A percentile compares a stretch with the other conserved stretches of the same genome.
Evolutionary conservation across 2,797 vertebrate genomes (phyloP).

Genomic region (Pogoniulus pusillus): DNA sequence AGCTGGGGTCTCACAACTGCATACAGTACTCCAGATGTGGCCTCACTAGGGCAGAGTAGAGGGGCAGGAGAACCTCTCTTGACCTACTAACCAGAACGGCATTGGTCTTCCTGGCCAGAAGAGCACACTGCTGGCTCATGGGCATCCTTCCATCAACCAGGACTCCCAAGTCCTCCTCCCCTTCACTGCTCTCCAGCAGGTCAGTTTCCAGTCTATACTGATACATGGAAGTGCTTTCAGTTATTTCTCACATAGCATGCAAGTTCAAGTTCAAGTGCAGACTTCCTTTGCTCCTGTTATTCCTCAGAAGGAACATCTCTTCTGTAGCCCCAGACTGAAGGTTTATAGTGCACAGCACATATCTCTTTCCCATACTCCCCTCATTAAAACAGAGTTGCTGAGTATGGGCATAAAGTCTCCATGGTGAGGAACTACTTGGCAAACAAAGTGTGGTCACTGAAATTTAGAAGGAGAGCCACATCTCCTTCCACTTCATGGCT

Average conservation of each 20-base stretch:
- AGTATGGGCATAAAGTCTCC: background rate
- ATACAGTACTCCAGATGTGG: too few relatives aligned
- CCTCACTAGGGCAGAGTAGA: too few relatives aligned
- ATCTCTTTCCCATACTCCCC: background rate
- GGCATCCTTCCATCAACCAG: too few relatives aligned
- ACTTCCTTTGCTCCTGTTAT: background rate
- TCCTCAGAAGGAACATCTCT: background rate
- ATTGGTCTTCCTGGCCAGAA: too few relatives aligned
- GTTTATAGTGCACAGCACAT: background rate
- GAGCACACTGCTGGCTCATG: too few relatives aligned
- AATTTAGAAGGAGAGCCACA: background rate
- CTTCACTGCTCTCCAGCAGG: too few relatives aligned
- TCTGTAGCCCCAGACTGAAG: background rate
- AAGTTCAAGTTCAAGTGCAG: background rate
- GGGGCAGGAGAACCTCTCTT: too few relatives aligned
- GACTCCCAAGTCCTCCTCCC: too few relatives aligned
- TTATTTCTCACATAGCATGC: background rate
- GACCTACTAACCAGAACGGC: too few relatives aligned
- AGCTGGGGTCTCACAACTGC: too few relatives aligned
- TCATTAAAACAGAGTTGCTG: background rate
- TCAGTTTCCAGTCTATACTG: too few relatives aligned
- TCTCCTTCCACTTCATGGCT: too few relatives aligned
- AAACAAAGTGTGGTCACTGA: background rate
- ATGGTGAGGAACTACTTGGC: background rate
- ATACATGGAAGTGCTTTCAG: accelerated